phyloP scores from a whole-genome alignment of 2,888 invertebrate genomes.

The Drosophila recens region DNA sequence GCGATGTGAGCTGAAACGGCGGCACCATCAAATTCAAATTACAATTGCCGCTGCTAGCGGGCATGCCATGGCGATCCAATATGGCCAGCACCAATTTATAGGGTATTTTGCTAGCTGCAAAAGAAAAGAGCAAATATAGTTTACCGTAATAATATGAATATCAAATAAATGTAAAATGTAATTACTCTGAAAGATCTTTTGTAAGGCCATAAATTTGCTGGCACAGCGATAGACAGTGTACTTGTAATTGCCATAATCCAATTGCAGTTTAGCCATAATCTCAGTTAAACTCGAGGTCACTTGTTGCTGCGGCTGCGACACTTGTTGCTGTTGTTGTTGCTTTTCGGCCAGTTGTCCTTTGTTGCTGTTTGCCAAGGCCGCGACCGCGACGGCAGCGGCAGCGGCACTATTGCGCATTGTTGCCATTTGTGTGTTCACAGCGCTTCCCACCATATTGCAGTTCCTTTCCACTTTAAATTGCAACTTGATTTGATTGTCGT shows the following conservation, averaged over 20 bases:
- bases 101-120: conserved; percentile 82
- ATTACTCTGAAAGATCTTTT: conserved; percentile 83
- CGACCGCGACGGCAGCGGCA: conserved; percentile 57
- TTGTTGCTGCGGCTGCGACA: conserved; percentile 46
- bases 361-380: conserved; percentile 47
- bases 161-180: conserved; percentile 10
- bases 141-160: not conserved
- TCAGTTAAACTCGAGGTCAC: conserved; percentile 54
- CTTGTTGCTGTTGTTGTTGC: conserved; percentile 34
- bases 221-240: conserved; percentile 85
- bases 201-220: conserved; percentile 81
- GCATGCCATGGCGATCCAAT: conserved; percentile 82
- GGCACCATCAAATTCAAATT: conserved; percentile 81
- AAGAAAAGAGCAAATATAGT: not conserved
- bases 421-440: conserved; percentile 45
- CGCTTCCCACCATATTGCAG: conserved; percentile 28
- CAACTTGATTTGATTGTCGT: not conserved
- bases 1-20: conserved; percentile 82
- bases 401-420: conserved; percentile 57
- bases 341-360: conserved; percentile 53
- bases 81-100: conserved; percentile 83
- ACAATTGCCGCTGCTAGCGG: conserved; percentile 48
- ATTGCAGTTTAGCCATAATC: conserved; percentile 78
- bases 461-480: not conserved
- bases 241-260: conserved; percentile 80